Evolutionary conservation across 2,888 invertebrate species (phyloP), one percentile per base, ranked within the genome.

Genomic region (Agrotis segetum): DNA sequence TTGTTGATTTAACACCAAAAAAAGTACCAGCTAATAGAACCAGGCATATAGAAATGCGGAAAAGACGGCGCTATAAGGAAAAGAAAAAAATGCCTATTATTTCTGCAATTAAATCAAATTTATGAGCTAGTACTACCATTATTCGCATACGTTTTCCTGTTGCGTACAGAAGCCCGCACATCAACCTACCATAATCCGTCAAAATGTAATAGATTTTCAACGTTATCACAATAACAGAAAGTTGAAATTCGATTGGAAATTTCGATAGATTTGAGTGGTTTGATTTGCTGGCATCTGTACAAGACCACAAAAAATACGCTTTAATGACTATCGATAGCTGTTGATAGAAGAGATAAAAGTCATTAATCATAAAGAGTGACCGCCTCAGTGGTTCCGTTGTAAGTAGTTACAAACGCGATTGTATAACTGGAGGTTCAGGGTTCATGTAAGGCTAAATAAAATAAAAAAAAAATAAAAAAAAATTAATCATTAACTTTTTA

Each of bases 121-220:
- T 46, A 71, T 44, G 24, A n/a, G n/a, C 13, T 53, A 29, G 9
- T 40, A 53, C 49, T 29, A 50, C 11, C 40, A 65, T 75, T 55
- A 60, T 60, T 50, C 53, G 46, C 53, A 40, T 24, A 17, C 0
- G 11, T 79, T 75, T 74, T 80, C 75, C 81, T 75, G 76, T 50
- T 74, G 59, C 16, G 5, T 14, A 40, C 40, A 40, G 40, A 40
- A 1, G 11, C 40, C 40, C 4, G 40, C 40, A 40, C 11, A 34
- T 34, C 34, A 34, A 34, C 0, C 7, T 7, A 40, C 11, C 11
- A 5, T 5, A 0, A 34, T 34, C 1, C 0, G 11, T 40, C 40
- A 40, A 40, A 11, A 40, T 40, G 9, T 40, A 11, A 40, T 11
- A 40, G 1, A 40, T 40, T 40, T 11, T 40, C 40, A 40, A 40